Evolutionary conservation across 2,888 invertebrate species (phyloP), one percentile per base, ranked within the genome.

Genomic region (Drosophila rellima): DNA sequence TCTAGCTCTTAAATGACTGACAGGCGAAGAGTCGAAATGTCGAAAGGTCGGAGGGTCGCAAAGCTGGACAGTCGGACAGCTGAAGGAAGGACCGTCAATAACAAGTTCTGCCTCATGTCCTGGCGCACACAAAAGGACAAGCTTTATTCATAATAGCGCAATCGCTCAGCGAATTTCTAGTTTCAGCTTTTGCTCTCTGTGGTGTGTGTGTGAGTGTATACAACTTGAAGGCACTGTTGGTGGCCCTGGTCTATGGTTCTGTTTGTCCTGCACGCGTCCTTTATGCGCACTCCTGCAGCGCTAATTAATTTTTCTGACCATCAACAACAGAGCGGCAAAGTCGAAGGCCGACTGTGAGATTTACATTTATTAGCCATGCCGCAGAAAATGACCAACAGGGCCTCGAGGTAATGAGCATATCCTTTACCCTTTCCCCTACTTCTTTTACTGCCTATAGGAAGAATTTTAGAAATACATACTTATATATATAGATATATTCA

Each of bases 251-350:
- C 42, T 45, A n/a, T n/a, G n/a, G n/a, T n/a, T 26, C 26, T 7
- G 26, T 50, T 50, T 59, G 60, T 66, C 56, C 57, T 26, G 37
- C 26, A 70, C 47, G 68, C 59, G 69, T 59, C 69, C 71, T 77
- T 74, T 83, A 59, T 78, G 70, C 67, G 80, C 82, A 65, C 82
- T 86, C 85, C 89, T 84, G 88, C 85, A 85, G 89, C 80, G 89
- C 85, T 86, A 86, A 86, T 86, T 86, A 86, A 86, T 86, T 86
- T 86, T 80, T 74, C 80, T 84, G 88, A 78, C 89, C 88, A 87
- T 65, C 81, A 20, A 71, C 75, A 66, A 57, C 26, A 26, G 42
- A 48, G 48, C 1, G 35, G 13, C 31, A 47, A 62, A 48, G 51
- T 37, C 29, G 66, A 63, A 67, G 57, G 54, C 54, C 56, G 60